These are phyloP conservation scores for Leptodactylus fallax DNA, from an alignment of 2,797 vertebrate genomes.

Conservation along the genomic window DNA sequence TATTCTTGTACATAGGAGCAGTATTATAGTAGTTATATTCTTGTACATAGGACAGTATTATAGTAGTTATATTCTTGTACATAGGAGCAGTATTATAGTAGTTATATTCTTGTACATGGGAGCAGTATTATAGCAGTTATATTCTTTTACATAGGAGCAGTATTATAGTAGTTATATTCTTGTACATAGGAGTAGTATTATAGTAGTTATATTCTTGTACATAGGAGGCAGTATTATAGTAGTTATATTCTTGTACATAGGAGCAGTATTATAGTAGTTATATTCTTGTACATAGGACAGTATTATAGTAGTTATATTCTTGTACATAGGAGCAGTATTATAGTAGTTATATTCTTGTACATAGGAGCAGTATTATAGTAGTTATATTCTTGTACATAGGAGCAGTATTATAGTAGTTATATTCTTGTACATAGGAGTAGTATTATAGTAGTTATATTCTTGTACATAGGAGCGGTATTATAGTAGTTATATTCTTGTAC, in stretches of 20 bases:
- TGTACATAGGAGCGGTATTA: neutral
- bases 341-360: too few species aligned
- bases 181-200: neutral
- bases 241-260: neutral
- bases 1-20: neutral
- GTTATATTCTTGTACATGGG: too few species aligned
- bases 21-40: slow-evolving; percentile 14
- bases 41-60: neutral
- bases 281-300: slow-evolving; percentile 2
- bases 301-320: too few species aligned
- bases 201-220: neutral
- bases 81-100: too few species aligned
- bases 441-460: slow-evolving; percentile 14
- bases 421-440: neutral
- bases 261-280: slow-evolving; percentile 12
- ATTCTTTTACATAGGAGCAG: too few species aligned
- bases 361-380: slow-evolving; percentile 5
- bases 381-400: slow-evolving; percentile 7
- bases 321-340: too few species aligned
- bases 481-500: slow-evolving; percentile 6
- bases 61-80: too few species aligned
- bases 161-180: slow-evolving; percentile 14
- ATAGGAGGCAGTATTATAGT: too few species aligned
- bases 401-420: neutral
- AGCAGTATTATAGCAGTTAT: too few species aligned